Percentiles rank a stretch among this genome's conserved stretches.
These are phyloP conservation scores for Lacerta viridis DNA, from an alignment of 2,797 vertebrate genomes.

Conservation along the genomic window DNA sequence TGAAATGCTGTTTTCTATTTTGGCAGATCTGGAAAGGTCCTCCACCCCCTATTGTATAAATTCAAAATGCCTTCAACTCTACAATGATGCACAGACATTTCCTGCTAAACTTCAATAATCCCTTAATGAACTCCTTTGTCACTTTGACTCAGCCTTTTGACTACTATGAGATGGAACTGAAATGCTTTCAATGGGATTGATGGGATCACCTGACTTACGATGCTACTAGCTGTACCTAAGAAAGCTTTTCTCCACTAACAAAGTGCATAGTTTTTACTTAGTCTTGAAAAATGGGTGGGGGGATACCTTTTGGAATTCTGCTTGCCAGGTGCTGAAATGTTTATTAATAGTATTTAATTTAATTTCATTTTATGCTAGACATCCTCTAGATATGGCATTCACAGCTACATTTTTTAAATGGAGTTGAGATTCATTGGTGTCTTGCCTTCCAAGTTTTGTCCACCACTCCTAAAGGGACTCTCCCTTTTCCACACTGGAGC, in stretches of 20 bases:
- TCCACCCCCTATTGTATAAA: background rate
- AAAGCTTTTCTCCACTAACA: constrained; percentile 7
- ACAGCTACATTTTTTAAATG: background rate
- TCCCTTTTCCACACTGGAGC: background rate
- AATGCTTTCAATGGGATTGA: constrained; percentile 26
- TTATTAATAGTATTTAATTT: background rate
- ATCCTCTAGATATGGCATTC: background rate
- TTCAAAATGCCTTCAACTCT: background rate
- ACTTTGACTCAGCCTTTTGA: background rate
- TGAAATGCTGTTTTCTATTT: background rate
- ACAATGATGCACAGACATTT: background rate
- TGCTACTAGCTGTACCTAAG: background rate
- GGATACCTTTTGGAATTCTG: background rate
- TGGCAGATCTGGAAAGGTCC: background rate
- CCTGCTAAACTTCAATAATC: background rate
- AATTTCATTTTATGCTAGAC: background rate
- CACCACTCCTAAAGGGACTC: background rate
- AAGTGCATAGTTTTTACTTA: background rate
- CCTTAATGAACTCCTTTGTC: constrained; percentile 9
- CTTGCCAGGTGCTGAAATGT: background rate
- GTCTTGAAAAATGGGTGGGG: background rate
- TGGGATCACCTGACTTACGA: background rate
- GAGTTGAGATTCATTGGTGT: background rate
- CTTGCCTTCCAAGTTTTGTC: background rate
- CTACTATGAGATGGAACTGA: background rate